These are phyloP conservation scores for Plectus sambesii DNA, from an alignment of 1,140 invertebrate species.

Conservation along the genomic window DNA sequence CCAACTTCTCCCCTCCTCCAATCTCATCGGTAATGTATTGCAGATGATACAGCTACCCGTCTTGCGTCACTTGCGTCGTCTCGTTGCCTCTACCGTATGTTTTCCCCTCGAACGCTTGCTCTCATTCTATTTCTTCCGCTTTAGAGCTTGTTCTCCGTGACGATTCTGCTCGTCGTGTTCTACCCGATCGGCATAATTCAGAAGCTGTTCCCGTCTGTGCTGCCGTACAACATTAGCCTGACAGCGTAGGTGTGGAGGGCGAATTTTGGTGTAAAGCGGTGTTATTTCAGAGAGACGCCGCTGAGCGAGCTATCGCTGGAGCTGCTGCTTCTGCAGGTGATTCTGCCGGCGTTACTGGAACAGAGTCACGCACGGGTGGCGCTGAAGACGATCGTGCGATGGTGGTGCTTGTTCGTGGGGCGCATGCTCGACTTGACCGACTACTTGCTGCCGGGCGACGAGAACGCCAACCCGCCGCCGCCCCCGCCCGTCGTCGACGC, in stretches of 20 bases:
- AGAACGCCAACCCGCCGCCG: constrained; percentile 13
- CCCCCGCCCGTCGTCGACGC: neutral
- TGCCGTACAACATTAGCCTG: constrained; percentile 76
- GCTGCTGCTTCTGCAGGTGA: constrained; percentile 81
- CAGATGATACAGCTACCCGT: constrained; percentile 97
- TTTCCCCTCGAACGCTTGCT: constrained; percentile 15
- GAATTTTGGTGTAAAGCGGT: constrained; percentile 10
- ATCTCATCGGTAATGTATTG: constrained; percentile 20
- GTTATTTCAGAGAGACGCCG: constrained; percentile 63
- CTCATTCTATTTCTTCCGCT: constrained; percentile 16
- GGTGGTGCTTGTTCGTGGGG: constrained; percentile 71
- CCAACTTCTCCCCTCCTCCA: constrained; percentile 6
- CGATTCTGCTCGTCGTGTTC: constrained; percentile 88
- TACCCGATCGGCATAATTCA: constrained; percentile 78
- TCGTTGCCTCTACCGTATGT: constrained; percentile 76
- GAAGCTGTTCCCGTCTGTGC: constrained; percentile 66
- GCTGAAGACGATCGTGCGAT: constrained; percentile 70
- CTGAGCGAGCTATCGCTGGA: constrained; percentile 78
- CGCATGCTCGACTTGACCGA: constrained; percentile 30
- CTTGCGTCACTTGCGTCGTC: constrained; percentile 69
- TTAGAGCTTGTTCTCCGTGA: constrained; percentile 71
- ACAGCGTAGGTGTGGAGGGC: constrained; percentile 49
- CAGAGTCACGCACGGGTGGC: constrained; percentile 85
- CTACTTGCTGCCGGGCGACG: constrained; percentile 31
- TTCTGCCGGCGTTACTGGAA: constrained; percentile 84